phyloP scores from a whole-genome alignment of 2,113 vertebrate genomes.

The Erythrolamprus reginae region DNA sequence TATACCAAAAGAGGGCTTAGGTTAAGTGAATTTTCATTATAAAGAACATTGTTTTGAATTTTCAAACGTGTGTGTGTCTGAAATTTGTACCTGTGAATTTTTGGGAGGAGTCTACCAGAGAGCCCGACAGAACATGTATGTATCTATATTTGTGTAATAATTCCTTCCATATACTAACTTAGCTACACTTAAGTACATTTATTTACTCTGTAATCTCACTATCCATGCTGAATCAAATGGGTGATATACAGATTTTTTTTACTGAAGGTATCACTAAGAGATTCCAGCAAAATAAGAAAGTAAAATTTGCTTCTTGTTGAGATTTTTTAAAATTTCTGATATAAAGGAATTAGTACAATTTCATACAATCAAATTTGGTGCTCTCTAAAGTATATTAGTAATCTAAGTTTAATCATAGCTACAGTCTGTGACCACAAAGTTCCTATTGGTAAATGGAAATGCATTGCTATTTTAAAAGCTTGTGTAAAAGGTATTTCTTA shows the following conservation, averaged over 20 bases:
- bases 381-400: neutral
- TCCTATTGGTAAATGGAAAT: neutral
- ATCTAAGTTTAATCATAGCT: neutral
- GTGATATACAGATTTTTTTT: neutral
- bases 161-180: neutral
- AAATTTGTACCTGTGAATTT: no score
- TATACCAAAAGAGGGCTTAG: no score
- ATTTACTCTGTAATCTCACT: neutral
- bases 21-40: no score
- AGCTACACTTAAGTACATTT: neutral
- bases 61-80: no score
- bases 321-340: neutral
- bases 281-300: neutral
- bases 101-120: no score
- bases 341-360: neutral
- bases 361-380: neutral
- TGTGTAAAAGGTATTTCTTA: neutral
- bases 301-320: neutral
- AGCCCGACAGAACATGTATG: no score
- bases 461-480: neutral
- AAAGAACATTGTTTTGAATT: no score
- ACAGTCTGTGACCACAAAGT: neutral
- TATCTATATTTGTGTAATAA: neutral
- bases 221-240: neutral
- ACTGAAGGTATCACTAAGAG: neutral